Percentiles rank a stretch among this genome's conserved stretches.
These are phyloP conservation scores for Empis stercorea DNA, from an alignment of 2,888 invertebrate genomes.

Conservation along the genomic window DNA sequence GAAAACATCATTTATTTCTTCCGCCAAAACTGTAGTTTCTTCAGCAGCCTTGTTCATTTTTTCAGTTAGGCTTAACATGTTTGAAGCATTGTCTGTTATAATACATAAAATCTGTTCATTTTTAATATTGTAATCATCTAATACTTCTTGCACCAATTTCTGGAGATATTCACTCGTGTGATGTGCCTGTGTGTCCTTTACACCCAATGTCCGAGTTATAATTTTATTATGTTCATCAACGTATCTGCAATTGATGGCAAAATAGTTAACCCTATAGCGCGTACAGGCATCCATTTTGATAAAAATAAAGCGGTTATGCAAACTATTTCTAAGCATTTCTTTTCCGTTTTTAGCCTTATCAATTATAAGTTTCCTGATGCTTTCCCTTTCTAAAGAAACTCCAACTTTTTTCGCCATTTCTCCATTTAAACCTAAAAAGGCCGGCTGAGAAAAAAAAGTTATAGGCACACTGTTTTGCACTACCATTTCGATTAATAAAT, in stretches of 20 bases:
- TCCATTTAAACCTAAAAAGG: neutral
- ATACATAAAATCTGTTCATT: neutral
- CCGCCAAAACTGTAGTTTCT: neutral
- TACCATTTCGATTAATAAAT: neutral
- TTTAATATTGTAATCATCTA: neutral
- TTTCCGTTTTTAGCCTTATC: neutral
- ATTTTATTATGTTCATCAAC: neutral
- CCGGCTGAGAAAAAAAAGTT: neutral
- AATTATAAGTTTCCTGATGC: neutral
- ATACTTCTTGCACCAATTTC: neutral
- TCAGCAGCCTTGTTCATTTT: neutral
- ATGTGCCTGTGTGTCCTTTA: constrained; percentile 1
- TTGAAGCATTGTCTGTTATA: neutral
- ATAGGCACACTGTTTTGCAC: neutral
- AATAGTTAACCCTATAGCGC: constrained; percentile 1
- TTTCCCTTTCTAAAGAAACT: neutral
- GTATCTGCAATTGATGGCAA: neutral
- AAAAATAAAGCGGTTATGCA: neutral
- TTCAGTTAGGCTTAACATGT: neutral
- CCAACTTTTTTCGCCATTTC: neutral
- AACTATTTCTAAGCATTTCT: neutral
- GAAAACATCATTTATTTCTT: neutral
- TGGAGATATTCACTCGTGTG: neutral
- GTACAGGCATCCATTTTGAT: constrained; percentile 1
- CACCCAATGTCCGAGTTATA: neutral